A percentile compares a stretch with the other conserved stretches of the same genome.
Evolutionary conservation across 2,113 vertebrate genomes (phyloP).

Genomic region (Cervus canadensis): DNA sequence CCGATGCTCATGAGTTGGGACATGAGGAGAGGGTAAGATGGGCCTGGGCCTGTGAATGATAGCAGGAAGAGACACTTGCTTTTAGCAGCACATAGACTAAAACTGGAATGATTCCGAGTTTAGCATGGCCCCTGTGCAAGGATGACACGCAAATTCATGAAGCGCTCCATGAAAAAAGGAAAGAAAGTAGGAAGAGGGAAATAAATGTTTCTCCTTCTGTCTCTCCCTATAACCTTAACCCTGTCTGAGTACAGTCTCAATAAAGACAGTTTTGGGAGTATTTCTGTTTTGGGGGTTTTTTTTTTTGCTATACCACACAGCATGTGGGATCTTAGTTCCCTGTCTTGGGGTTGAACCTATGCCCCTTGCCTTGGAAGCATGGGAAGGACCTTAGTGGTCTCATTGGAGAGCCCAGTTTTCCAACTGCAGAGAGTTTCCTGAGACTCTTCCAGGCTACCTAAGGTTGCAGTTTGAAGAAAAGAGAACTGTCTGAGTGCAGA

Average conservation of each 20-base stretch:
- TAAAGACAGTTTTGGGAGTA: neutral
- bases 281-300: neutral
- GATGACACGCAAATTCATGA: neutral
- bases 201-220: neutral
- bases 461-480: neutral
- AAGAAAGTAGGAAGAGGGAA: neutral
- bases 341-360: neutral
- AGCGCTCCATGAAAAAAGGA: neutral
- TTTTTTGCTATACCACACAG: neutral
- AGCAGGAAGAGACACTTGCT: neutral
- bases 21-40: neutral
- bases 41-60: neutral
- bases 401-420: neutral
- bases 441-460: neutral
- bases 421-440: neutral
- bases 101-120: neutral
- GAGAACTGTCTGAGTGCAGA: neutral
- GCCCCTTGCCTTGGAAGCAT: neutral
- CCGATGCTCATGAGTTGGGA: neutral
- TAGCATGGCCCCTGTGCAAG: neutral
- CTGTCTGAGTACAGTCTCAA: neutral
- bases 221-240: neutral
- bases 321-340: neutral
- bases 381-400: neutral
- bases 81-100: neutral